A percentile compares a stretch with the other conserved stretches of the same genome.
phyloP scores from a whole-genome alignment of 2,888 invertebrate species.

The Amiota communis region DNA sequence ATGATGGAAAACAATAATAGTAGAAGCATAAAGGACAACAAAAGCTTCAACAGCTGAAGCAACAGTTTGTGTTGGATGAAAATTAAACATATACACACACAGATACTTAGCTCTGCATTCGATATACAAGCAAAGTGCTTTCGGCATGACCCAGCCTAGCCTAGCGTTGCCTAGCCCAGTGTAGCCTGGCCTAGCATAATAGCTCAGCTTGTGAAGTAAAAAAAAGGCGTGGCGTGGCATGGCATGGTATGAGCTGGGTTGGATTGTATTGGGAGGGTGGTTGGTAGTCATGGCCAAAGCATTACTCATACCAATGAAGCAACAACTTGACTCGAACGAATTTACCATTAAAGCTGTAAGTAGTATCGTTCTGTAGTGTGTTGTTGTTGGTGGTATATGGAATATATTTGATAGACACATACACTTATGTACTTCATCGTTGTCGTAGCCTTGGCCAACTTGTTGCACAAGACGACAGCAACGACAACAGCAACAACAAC shows the following conservation, averaged over 20 bases:
- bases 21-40: not conserved
- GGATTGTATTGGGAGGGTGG: too few species aligned
- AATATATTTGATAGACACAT: slow-evolving; percentile 15
- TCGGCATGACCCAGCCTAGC: slow-evolving; percentile 14
- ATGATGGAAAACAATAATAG: too few species aligned
- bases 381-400: not conserved
- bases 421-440: not conserved
- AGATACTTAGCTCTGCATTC: not conserved
- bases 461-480: slow-evolving; percentile 39
- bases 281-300: too few species aligned
- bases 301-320: slow-evolving; percentile 31
- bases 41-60: slow-evolving; percentile 15
- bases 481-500: slow-evolving; percentile 35
- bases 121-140: slow-evolving; percentile 13
- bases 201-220: too few species aligned
- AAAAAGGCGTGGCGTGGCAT: too few species aligned
- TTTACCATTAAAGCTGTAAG: slow-evolving; percentile 1
- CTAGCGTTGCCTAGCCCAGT: not conserved
- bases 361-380: too few species aligned
- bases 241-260: too few species aligned
- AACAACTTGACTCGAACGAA: not conserved
- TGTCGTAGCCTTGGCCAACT: slow-evolving; percentile 40
- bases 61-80: slow-evolving; percentile 20
- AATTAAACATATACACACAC: too few species aligned
- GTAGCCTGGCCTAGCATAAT: not conserved